Evolutionary conservation across 2,888 invertebrate genomes (phyloP).

Genomic region (Harpalus rubripes): DNA sequence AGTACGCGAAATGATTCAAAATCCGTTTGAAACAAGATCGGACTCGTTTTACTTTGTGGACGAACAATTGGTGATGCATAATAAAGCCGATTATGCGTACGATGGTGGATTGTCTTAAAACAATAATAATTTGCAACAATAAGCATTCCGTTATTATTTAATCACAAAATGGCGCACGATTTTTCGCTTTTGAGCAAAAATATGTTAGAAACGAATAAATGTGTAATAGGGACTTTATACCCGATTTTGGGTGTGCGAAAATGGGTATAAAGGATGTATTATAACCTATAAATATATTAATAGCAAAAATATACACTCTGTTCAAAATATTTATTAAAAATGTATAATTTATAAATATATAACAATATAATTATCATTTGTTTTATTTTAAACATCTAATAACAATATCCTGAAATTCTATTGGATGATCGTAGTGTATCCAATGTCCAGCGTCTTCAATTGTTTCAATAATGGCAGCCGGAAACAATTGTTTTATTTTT

Average conservation of each 20-base stretch:
- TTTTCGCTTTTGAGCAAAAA: constrained; percentile 9
- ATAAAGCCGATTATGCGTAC: constrained; percentile 99
- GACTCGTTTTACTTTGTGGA: constrained; percentile 99
- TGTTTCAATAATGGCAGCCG: constrained; percentile 84
- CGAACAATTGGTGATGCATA: constrained; percentile 98
- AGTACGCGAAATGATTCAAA: constrained; percentile 98
- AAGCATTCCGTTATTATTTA: background rate
- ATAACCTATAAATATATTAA: background rate
- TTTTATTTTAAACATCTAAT: constrained; percentile 11
- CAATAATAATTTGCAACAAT: background rate
- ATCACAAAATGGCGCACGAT: background rate
- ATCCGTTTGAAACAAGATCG: constrained; percentile 97
- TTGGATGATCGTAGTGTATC: constrained; percentile 95
- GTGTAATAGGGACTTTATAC: too few relatives aligned
- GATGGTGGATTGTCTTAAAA: constrained; percentile 84
- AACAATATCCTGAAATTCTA: constrained; percentile 82
- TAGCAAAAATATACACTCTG: constrained; percentile 13
- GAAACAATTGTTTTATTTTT: constrained; percentile 85
- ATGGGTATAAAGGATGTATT: too few relatives aligned
- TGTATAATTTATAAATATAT: constrained; percentile 5
- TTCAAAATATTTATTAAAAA: constrained; percentile 12
- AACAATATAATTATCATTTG: background rate
- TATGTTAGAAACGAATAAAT: constrained; percentile 11
- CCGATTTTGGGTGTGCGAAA: too few relatives aligned
- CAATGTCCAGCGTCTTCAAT: constrained; percentile 94